phyloP scores from a whole-genome alignment of 1,140 invertebrate species.

The Glossosoma conforme region DNA sequence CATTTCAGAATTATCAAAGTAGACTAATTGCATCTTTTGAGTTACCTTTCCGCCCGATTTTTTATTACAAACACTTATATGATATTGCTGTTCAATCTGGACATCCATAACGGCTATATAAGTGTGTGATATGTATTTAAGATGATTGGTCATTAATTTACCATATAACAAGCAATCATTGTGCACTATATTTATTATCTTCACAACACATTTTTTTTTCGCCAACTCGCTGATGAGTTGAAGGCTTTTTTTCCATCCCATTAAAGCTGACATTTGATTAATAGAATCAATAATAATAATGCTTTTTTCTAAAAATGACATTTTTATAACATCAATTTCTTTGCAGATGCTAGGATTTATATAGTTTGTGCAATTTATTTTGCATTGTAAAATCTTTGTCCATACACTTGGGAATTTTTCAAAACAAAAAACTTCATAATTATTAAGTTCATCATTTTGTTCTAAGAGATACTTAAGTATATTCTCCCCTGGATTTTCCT shows the following conservation, averaged over 20 bases:
- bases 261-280: conserved; percentile 41
- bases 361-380: conserved; percentile 28
- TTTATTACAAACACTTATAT: conserved; percentile 44
- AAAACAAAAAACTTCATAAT: conserved; percentile 37
- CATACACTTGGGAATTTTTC: conserved; percentile 40
- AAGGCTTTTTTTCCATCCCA: conserved; percentile 38
- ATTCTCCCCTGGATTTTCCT: conserved; percentile 5
- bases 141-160: conserved; percentile 41
- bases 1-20: conserved; percentile 41
- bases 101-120: conserved; percentile 40
- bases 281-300: conserved; percentile 42
- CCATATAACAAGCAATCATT: conserved; percentile 44
- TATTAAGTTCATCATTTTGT: conserved; percentile 28
- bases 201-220: conserved; percentile 35
- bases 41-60: conserved; percentile 45
- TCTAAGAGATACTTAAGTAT: conserved; percentile 26
- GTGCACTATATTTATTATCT: conserved; percentile 48
- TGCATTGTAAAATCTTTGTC: conserved; percentile 36
- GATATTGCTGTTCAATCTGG: conserved; percentile 33
- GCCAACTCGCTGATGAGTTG: conserved; percentile 34
- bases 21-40: conserved; percentile 44
- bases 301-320: conserved; percentile 21
- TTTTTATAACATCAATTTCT: conserved; percentile 15
- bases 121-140: conserved; percentile 47
- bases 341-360: conserved; percentile 23